These are phyloP conservation scores for Drosophila lutescens DNA, from an alignment of 2,888 invertebrate genomes.

Conservation along the genomic window DNA sequence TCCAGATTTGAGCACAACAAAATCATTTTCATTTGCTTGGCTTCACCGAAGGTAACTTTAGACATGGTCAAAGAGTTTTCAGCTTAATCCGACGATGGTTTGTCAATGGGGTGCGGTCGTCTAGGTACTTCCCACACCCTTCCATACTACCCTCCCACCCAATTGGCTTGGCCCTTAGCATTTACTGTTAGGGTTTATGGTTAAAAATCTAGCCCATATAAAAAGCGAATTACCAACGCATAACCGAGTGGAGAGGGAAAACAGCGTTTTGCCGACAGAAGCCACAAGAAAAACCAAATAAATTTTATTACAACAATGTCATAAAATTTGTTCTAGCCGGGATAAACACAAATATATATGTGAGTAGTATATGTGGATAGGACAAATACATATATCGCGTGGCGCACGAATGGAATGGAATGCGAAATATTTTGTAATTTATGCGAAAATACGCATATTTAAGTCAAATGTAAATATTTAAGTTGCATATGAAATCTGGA, in stretches of 20 bases:
- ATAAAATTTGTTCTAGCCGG: constrained; percentile 54
- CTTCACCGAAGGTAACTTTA: constrained; percentile 33
- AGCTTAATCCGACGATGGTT: constrained; percentile 13
- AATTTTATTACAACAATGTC: constrained; percentile 76
- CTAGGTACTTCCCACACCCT: neutral
- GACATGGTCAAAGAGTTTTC: constrained; percentile 29
- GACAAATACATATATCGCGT: constrained; percentile 64
- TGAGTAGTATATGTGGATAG: constrained; percentile 16
- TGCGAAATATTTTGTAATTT: constrained; percentile 73
- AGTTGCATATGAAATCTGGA: constrained; percentile 69
- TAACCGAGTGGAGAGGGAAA: constrained; percentile 20
- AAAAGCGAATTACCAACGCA: constrained; percentile 67
- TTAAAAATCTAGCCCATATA: constrained; percentile 64
- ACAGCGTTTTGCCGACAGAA: constrained; percentile 53
- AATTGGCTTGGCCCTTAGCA: constrained; percentile 37
- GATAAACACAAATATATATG: constrained; percentile 16
- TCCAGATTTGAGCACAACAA: constrained; percentile 21
- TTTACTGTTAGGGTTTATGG: constrained; percentile 72
- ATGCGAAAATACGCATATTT: constrained; percentile 77
- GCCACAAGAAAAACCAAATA: constrained; percentile 72
- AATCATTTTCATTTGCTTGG: constrained; percentile 38
- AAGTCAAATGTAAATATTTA: constrained; percentile 78
- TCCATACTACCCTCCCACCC: neutral
- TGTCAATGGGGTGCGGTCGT: constrained; percentile 7
- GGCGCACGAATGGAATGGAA: constrained; percentile 58